phyloP scores from a whole-genome alignment of 2,113 vertebrate species.

The Cromileptes altivelis region DNA sequence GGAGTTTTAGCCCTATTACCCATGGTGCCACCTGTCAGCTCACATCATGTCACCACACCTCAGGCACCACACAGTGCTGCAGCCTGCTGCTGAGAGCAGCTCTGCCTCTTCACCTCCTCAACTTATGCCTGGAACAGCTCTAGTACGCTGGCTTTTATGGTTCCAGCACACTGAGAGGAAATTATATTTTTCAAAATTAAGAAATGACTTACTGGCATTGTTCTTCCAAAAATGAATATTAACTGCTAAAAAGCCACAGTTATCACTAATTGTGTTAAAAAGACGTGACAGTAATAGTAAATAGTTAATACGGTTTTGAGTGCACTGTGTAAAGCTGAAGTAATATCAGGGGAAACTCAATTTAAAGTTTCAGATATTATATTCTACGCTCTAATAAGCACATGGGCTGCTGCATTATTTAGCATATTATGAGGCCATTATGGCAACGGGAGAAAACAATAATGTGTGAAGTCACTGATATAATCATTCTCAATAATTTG shows the following conservation, averaged over 20 bases:
- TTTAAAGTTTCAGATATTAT: slow-evolving; percentile 34
- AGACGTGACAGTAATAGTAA: not conserved
- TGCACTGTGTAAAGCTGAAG: slow-evolving; percentile 4
- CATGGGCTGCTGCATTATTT: slow-evolving; percentile 4
- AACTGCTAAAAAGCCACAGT: not conserved
- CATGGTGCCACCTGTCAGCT: slow-evolving; percentile 75
- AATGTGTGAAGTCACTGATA: slow-evolving; percentile 34
- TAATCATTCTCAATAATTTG: slow-evolving; percentile 37
- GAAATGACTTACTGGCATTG: not conserved
- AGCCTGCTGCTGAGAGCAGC: slow-evolving; percentile 67
- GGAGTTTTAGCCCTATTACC: slow-evolving; percentile 72
- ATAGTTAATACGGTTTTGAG: slow-evolving; percentile 14
- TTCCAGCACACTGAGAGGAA: not conserved
- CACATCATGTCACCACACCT: slow-evolving; percentile 75
- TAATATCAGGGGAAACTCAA: not conserved
- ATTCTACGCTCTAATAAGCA: slow-evolving; percentile 21
- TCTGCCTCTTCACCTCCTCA: slow-evolving; percentile 37
- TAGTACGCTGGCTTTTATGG: slow-evolving; percentile 1
- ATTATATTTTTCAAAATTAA: not conserved
- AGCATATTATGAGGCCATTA: slow-evolving; percentile 28
- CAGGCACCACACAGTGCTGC: slow-evolving; percentile 70
- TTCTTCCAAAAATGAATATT: not conserved
- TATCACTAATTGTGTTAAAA: not conserved
- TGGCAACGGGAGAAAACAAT: slow-evolving; percentile 10
- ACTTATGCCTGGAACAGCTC: slow-evolving; percentile 13